Evolutionary conservation across 2,797 vertebrate genomes (phyloP).

Genomic region (Protonibea diacanthus): DNA sequence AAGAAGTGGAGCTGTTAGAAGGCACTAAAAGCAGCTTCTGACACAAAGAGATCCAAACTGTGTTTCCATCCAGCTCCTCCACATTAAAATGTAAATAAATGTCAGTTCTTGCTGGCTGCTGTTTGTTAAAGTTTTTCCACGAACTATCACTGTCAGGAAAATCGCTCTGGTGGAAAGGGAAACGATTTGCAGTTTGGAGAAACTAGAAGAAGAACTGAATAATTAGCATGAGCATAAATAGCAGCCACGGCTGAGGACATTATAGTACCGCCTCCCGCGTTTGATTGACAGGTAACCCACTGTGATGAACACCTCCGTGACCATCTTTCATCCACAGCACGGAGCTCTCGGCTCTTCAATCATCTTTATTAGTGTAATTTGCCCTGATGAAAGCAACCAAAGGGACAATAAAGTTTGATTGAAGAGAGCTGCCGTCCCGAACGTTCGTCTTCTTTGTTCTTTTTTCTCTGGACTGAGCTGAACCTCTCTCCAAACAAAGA

Average conservation of each 20-base stretch:
- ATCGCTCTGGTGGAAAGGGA: not conserved
- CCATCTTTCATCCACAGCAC: not conserved
- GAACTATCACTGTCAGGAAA: not conserved
- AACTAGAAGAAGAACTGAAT: not conserved
- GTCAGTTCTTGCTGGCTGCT: constrained; percentile 3
- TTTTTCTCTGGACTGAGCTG: not conserved
- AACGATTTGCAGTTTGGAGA: not conserved
- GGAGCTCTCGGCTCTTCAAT: not conserved
- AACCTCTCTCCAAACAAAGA: too few species aligned
- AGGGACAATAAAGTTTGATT: not conserved
- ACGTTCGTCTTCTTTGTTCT: not conserved
- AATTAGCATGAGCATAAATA: not conserved
- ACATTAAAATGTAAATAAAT: constrained; percentile 23
- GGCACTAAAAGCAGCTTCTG: constrained; percentile 9
- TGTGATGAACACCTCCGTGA: too few species aligned
- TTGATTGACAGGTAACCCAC: not conserved
- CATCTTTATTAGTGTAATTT: not conserved
- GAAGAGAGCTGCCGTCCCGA: not conserved
- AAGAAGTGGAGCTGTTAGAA: not conserved
- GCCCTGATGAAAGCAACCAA: not conserved
- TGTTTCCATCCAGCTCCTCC: constrained; percentile 14
- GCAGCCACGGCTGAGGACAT: not conserved
- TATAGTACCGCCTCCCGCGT: too few species aligned
- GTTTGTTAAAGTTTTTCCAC: constrained; percentile 5
- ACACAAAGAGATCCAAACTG: not conserved